Percentiles rank a stretch among this genome's conserved stretches.
Conservation (phyloP, 2,113 vertebrate genomes). For the Paratilapia polleni region DNA sequence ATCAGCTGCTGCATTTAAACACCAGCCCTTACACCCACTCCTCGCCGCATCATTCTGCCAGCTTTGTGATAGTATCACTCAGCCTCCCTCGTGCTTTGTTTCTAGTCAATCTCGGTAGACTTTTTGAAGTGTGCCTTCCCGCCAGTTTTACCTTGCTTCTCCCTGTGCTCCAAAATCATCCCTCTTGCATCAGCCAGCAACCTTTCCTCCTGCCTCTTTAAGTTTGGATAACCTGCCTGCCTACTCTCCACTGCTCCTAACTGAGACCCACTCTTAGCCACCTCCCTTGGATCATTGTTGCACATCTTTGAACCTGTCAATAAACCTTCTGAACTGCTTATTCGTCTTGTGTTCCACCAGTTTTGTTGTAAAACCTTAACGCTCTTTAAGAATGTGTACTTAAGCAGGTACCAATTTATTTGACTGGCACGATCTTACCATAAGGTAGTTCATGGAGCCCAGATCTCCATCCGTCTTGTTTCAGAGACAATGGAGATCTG, state of each 20-base stretch:
- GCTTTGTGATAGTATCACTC: background rate
- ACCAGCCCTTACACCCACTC: background rate
- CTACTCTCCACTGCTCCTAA: background rate
- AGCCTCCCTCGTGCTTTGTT: background rate
- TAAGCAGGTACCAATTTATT: background rate
- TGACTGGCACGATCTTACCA: background rate
- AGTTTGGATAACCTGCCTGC: background rate
- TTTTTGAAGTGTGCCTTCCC: background rate
- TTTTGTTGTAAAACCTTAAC: background rate
- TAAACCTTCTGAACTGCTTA: background rate
- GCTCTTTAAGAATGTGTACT: background rate
- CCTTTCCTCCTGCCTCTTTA: background rate
- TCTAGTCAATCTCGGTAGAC: background rate
- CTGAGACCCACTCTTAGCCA: background rate
- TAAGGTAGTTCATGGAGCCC: background rate
- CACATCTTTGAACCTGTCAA: background rate
- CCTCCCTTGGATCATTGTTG: background rate
- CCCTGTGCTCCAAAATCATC: background rate
- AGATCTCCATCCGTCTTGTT: background rate
- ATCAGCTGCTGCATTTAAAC: slow-evolving; percentile 1
- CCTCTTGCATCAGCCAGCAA: background rate
- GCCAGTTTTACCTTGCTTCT: background rate
- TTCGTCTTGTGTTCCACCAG: background rate
- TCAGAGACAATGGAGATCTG: background rate
- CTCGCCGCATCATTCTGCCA: background rate